Conservation (phyloP, 2,888 invertebrate species). For the Ditula angustiorana region DNA sequence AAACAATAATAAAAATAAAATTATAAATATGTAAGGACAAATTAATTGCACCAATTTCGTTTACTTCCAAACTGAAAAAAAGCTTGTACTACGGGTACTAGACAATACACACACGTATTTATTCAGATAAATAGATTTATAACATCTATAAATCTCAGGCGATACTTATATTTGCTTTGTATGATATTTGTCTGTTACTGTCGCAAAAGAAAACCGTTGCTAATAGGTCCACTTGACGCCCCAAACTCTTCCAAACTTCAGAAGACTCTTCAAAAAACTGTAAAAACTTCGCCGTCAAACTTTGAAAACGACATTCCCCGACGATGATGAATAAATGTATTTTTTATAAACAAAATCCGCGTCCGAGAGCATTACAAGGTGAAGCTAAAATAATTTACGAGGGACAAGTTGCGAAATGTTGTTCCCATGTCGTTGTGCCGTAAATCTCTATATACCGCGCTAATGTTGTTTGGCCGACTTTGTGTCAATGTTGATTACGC, state of each 20-base stretch:
- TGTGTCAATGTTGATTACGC: constrained; percentile 58
- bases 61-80: no score
- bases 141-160: no score
- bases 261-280: not conserved
- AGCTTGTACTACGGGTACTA: no score
- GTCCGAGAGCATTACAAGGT: constrained; percentile 51
- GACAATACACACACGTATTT: no score
- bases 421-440: constrained; percentile 61
- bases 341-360: constrained; percentile 45
- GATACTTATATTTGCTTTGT: no score
- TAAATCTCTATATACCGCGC: constrained; percentile 65
- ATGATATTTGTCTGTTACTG: not conserved
- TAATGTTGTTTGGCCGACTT: constrained; percentile 62
- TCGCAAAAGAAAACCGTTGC: not conserved
- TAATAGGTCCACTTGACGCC: not conserved
- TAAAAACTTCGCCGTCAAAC: constrained; percentile 32
- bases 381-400: constrained; percentile 56
- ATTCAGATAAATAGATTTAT: no score
- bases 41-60: no score
- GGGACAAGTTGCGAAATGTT: constrained; percentile 57
- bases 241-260: not conserved
- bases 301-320: constrained; percentile 38
- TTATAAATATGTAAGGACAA: no score
- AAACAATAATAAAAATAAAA: no score
- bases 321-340: constrained; percentile 38